A percentile compares a stretch with the other conserved stretches of the same genome.
Conservation (phyloP, 1,140 invertebrate species). For the Triops longicaudatus region DNA sequence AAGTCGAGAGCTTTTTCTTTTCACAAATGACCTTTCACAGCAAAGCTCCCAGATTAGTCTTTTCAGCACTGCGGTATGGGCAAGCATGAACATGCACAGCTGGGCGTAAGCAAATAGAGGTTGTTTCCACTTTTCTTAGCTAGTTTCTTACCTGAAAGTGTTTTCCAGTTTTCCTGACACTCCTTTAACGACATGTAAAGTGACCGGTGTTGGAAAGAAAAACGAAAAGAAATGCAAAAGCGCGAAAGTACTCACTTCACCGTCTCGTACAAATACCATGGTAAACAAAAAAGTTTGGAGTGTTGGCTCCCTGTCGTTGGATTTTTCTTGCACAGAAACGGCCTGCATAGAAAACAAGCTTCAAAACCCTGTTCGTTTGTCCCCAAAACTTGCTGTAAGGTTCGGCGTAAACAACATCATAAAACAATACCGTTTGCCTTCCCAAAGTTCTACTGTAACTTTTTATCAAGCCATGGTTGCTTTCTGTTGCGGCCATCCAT, state of each 20-base stretch:
- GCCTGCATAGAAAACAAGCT: neutral
- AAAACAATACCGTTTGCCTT: neutral
- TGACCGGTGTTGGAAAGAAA: neutral
- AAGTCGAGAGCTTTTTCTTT: too few species aligned
- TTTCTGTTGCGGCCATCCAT: neutral
- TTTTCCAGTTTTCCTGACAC: neutral
- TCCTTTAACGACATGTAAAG: neutral
- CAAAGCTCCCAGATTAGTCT: too few species aligned
- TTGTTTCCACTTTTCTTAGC: neutral
- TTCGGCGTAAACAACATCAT: slow-evolving; percentile 8
- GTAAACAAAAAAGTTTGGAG: neutral
- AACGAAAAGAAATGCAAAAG: neutral
- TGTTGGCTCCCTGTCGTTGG: neutral
- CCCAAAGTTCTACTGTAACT: neutral
- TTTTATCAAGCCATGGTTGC: neutral
- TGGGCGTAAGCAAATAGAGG: neutral
- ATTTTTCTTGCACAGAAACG: neutral
- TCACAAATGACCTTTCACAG: too few species aligned
- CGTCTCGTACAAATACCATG: neutral
- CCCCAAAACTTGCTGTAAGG: neutral
- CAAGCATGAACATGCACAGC: neutral
- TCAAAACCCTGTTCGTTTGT: neutral
- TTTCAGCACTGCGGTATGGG: neutral
- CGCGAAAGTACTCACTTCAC: neutral
- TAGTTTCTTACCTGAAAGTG: neutral